These are phyloP conservation scores for Notolepis coatsorum DNA, from an alignment of 2,797 vertebrate species.

Conservation along the genomic window DNA sequence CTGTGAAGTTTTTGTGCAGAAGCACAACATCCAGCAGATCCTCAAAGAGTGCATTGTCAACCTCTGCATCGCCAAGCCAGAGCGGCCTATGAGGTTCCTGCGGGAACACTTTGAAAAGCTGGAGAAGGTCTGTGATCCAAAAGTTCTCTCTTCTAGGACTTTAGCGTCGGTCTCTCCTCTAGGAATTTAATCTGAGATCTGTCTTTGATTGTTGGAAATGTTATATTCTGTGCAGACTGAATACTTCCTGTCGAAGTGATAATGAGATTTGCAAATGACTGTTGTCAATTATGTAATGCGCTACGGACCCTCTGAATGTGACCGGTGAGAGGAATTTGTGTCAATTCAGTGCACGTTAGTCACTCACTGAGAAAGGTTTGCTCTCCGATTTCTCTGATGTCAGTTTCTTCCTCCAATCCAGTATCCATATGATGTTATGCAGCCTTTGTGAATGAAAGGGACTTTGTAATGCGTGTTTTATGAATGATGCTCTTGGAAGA, in stretches of 20 bases:
- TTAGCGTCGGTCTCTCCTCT: not conserved
- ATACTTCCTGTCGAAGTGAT: not conserved
- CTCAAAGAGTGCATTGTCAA: conserved; percentile 97
- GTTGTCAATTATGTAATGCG: not conserved
- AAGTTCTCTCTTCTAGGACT: conserved; percentile 21
- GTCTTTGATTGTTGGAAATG: conserved; percentile 18
- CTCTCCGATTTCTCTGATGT: not conserved
- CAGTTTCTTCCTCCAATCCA: not conserved
- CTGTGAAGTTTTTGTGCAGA: conserved; percentile 96
- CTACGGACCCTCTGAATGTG: not conserved
- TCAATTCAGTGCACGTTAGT: not conserved
- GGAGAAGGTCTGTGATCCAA: conserved; percentile 91
- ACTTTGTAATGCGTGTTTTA: not conserved
- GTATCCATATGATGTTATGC: no score
- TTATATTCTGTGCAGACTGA: not conserved
- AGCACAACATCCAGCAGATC: conserved; percentile 95
- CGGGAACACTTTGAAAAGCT: conserved; percentile 97
- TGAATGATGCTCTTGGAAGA: not conserved
- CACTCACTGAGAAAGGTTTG: not conserved
- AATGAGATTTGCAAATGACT: not conserved
- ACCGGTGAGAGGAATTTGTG: conserved; percentile 5
- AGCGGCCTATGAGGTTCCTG: conserved; percentile 96
- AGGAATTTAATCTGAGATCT: not conserved
- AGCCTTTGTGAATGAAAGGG: not conserved
- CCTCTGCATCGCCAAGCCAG: conserved; percentile 94